Percentiles rank a stretch among this genome's conserved stretches.
phyloP scores from a whole-genome alignment of 2,888 invertebrate species.

The Cordylochernes scorpioides region DNA sequence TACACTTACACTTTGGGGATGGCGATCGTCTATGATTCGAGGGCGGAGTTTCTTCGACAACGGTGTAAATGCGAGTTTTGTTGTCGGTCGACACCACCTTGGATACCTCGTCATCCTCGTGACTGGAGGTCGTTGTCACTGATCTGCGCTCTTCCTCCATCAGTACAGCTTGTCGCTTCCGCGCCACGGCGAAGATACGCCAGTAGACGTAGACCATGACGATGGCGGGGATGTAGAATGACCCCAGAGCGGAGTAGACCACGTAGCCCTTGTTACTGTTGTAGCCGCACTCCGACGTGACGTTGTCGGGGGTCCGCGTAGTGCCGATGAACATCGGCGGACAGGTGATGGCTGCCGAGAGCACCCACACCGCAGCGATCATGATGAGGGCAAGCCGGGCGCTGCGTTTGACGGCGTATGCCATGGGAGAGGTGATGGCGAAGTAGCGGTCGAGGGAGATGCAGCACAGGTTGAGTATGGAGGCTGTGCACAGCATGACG shows the following conservation, averaged over 20 bases:
- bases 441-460: conserved; percentile 19
- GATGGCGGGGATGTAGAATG: conserved; percentile 19
- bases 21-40: too few relatives aligned
- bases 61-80: neutral
- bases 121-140: neutral
- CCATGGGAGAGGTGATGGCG: conserved; percentile 19
- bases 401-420: conserved; percentile 18
- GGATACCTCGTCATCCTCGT: neutral
- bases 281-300: too few relatives aligned
- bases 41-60: too few relatives aligned
- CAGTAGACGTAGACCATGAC: conserved; percentile 20
- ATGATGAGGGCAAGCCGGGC: conserved; percentile 16
- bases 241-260: conserved; percentile 18
- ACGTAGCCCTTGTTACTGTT: conserved; percentile 17
- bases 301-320: conserved; percentile 1
- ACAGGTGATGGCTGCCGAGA: conserved; percentile 17
- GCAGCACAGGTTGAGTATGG: conserved; percentile 20
- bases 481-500: conserved; percentile 20
- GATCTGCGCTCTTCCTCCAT: conserved; percentile 4
- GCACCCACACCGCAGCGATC: conserved; percentile 19
- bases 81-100: neutral
- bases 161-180: conserved; percentile 8
- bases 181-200: conserved; percentile 18
- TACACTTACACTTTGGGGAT: neutral
- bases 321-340: conserved; percentile 16